These are phyloP conservation scores for Peromyscus maniculatus DNA, from an alignment of 2,113 vertebrate species.

Conservation along the genomic window DNA sequence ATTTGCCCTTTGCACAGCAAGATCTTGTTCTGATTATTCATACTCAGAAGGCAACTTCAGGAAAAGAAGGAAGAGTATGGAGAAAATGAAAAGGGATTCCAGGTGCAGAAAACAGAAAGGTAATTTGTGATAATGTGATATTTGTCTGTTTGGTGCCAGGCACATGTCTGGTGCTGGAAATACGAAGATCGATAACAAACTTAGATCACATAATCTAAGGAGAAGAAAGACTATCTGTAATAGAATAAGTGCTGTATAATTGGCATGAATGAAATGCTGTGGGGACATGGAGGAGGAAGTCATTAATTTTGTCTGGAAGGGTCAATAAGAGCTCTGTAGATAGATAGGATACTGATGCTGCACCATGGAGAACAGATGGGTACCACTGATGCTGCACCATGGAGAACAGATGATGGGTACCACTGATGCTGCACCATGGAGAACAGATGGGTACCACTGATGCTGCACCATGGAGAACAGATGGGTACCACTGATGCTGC, in stretches of 20 bases:
- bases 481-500: neutral
- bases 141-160: neutral
- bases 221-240: neutral
- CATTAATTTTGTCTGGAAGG: slow-evolving; percentile 22
- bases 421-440: neutral
- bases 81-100: neutral
- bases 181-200: slow-evolving; percentile 1
- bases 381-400: neutral
- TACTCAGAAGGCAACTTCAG: neutral
- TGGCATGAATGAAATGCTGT: slow-evolving; percentile 33
- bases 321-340: neutral
- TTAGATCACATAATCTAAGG: neutral
- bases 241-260: slow-evolving; percentile 37
- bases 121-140: neutral
- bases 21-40: slow-evolving; percentile 32
- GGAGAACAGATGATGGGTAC: neutral
- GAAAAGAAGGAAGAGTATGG: neutral
- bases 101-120: neutral
- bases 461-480: neutral
- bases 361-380: neutral
- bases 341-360: neutral
- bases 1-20: neutral
- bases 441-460: neutral
- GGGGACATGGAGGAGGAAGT: slow-evolving; percentile 42
- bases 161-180: neutral